These are phyloP conservation scores for Coendou prehensilis DNA, from an alignment of 2,797 vertebrate species.

Conservation along the genomic window DNA sequence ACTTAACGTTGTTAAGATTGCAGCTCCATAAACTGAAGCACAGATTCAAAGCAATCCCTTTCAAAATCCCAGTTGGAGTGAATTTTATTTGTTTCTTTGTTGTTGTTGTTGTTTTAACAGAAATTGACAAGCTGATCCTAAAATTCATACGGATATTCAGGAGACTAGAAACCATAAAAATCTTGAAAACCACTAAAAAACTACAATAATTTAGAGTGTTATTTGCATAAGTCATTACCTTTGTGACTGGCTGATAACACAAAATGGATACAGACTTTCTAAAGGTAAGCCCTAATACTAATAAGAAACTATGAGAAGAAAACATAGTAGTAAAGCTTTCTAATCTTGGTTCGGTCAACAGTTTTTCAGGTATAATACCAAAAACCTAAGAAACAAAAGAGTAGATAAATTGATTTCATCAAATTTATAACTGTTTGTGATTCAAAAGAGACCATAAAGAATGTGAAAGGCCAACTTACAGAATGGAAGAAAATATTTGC, in stretches of 20 bases:
- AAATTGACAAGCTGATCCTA: neutral
- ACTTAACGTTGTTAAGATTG: neutral
- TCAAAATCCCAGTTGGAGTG: neutral
- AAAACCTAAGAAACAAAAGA: conserved; percentile 22
- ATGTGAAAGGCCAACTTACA: neutral
- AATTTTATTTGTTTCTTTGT: neutral
- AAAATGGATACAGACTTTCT: neutral
- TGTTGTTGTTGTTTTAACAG: neutral
- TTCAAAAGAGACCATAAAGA: neutral
- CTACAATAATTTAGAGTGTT: conserved; percentile 26
- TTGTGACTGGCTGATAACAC: neutral
- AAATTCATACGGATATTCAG: neutral
- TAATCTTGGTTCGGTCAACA: neutral
- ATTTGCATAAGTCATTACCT: neutral
- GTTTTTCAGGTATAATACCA: neutral
- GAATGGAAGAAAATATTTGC: neutral
- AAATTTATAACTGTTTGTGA: neutral
- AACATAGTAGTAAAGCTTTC: neutral
- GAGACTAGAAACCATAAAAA: neutral
- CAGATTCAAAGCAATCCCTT: neutral
- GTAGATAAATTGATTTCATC: neutral
- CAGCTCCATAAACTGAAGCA: neutral
- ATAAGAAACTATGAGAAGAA: neutral
- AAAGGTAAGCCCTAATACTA: neutral
- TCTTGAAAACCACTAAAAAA: conserved; percentile 1